Evolutionary conservation across 1,140 invertebrate genomes (phyloP).

Genomic region (Drosophila tropicalis): DNA sequence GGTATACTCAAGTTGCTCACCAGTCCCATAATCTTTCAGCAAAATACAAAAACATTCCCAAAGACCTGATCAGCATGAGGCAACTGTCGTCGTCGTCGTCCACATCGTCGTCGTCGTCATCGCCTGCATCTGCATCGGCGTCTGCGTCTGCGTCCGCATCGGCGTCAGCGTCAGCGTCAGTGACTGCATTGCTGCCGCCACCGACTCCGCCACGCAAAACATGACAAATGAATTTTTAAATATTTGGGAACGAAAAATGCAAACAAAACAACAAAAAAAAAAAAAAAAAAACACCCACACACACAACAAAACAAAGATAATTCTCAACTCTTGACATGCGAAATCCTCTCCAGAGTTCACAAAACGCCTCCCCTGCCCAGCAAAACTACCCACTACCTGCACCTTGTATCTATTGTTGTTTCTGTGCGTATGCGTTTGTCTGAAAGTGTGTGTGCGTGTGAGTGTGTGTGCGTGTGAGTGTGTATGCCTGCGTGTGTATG

Average conservation of each 20-base stretch:
- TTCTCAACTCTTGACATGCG: conserved; percentile 12
- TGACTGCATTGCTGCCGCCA: conserved; percentile 62
- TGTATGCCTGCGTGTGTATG: conserved; percentile 22
- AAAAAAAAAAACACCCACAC: too few relatives aligned
- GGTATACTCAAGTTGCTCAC: conserved; percentile 81
- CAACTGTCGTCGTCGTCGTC: conserved; percentile 37
- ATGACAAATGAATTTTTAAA: conserved; percentile 83
- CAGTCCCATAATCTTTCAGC: conserved; percentile 82
- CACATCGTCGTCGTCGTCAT: conserved; percentile 28
- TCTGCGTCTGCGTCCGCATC: conserved; percentile 23
- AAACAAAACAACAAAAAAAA: background rate
- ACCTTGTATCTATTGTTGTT: conserved; percentile 11
- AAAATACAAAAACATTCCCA: conserved; percentile 83
- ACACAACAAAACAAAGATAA: background rate
- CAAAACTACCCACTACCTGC: background rate
- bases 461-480: conserved; percentile 15
- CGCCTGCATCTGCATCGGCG: conserved; percentile 12
- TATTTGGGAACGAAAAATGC: conserved; percentile 9
- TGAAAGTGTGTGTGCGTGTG: background rate
- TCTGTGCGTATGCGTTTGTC: background rate
- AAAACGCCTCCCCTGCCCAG: background rate
- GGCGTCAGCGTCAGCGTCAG: conserved; percentile 29
- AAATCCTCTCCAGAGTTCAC: background rate
- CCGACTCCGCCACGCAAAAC: conserved; percentile 82
- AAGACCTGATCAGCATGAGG: conserved; percentile 78